A percentile compares a stretch with the other conserved stretches of the same genome.
Conservation (phyloP, 2,113 vertebrate species). For the Rattus norvegicus region DNA sequence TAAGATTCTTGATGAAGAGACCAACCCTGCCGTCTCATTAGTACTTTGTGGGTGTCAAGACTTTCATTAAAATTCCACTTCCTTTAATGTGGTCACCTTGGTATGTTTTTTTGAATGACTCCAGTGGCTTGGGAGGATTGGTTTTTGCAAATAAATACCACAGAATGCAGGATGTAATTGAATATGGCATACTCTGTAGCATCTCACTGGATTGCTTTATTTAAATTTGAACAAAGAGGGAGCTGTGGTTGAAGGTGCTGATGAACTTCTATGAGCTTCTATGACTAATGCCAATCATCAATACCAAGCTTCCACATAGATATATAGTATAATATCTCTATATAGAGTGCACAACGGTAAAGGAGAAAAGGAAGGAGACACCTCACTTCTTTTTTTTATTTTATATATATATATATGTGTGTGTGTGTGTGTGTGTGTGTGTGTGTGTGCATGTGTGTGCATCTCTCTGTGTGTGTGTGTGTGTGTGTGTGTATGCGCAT, state of each 20-base stretch:
- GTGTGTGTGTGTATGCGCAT: neutral
- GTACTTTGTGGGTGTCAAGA: slow-evolving; percentile 69
- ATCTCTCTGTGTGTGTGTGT: too few species aligned
- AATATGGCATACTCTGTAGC: slow-evolving; percentile 55
- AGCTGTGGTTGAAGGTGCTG: slow-evolving; percentile 49
- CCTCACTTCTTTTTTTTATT: neutral
- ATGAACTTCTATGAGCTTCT: slow-evolving; percentile 49
- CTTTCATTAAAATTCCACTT: slow-evolving; percentile 75
- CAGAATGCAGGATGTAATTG: slow-evolving; percentile 67
- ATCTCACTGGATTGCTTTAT: slow-evolving; percentile 61
- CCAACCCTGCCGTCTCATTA: slow-evolving; percentile 71
- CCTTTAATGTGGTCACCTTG: slow-evolving; percentile 69
- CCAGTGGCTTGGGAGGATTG: slow-evolving; percentile 67
- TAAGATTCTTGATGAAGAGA: slow-evolving; percentile 55
- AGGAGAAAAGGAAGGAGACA: neutral
- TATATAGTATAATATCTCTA: neutral
- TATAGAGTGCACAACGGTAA: neutral
- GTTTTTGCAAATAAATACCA: slow-evolving; percentile 69
- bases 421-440: neutral
- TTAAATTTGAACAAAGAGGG: slow-evolving; percentile 71
- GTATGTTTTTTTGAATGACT: slow-evolving; percentile 67
- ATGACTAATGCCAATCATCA: slow-evolving; percentile 41
- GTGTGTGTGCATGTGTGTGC: neutral
- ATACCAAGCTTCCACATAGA: neutral
- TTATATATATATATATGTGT: neutral